Evolutionary conservation across 1,140 invertebrate species (phyloP), one percentile per base, ranked within the genome.

Genomic region (Lepeophtheirus salmonis): DNA sequence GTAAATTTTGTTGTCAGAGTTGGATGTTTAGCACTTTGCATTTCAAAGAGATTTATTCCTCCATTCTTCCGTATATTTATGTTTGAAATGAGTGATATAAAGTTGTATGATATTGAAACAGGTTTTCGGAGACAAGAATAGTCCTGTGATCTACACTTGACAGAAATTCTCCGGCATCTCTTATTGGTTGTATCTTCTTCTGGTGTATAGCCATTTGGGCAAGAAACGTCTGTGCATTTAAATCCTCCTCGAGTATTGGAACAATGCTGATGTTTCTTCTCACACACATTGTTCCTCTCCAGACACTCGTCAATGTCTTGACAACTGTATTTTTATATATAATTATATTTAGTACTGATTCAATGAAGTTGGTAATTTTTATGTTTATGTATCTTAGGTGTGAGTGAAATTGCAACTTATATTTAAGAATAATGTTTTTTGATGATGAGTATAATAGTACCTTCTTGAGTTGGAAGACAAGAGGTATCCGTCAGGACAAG

Each of bases 231-330:
- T 6, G 16, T 59, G 22, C 57, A 59, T 59, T 59, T 59, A 22
- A 18, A 59, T 1, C 57, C 30, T 4, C 94, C 94, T 52, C 84
- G 74, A 0, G 81, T 88, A 70, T 98, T 97, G 57, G 92, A 79
- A 68, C 94, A 98, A 23, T 85, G 80, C 64, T 89, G 80, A 54
- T 84, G 80, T 0, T 70, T 64, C n/a, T n/a, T n/a, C n/a, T n/a
- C n/a, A n/a, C n/a, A n/a, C 78, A 62, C 81, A 83, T 1, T 78
- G 74, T 10, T 74, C 2, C 74, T 75, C 1, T 69, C 69, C n/a
- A 76, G 73, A 67, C 89, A 95, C 71, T 95, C 90, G 68, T 95
- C 82, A 63, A 92, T 83, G 73, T 95, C 84, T 70, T 82, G 79
- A 65, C 86, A 90, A 18, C 80, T n/a, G n/a, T n/a, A n/a, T n/a